Evolutionary conservation across 2,797 vertebrate species (phyloP).

Genomic region (Pogoniulus pusillus): DNA sequence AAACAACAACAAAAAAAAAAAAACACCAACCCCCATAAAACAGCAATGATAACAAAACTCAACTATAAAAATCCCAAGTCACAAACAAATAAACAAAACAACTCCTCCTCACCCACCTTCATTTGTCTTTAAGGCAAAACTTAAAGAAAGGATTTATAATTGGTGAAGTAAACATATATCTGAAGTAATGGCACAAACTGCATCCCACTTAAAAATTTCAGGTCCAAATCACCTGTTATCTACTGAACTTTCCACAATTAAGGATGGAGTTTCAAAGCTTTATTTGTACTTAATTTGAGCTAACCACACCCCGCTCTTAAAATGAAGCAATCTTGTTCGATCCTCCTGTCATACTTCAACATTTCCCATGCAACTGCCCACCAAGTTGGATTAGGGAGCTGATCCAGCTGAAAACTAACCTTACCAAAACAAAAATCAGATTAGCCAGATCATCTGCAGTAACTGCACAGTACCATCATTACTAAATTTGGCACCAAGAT

Average conservation of each 20-base stretch:
- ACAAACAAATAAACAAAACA: too few species aligned
- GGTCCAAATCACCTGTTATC: background rate
- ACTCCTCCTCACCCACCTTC: too few species aligned
- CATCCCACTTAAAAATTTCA: background rate
- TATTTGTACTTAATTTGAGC: background rate
- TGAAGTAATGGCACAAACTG: background rate
- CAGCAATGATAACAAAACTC: too few species aligned
- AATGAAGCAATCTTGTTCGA: background rate
- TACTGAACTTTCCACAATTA: background rate
- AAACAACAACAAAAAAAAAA: too few species aligned
- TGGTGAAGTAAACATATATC: background rate
- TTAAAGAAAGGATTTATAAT: background rate
- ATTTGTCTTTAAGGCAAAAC: too few species aligned
- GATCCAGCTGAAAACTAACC: slow-evolving; percentile 22
- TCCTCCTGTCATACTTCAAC: background rate
- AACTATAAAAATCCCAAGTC: background rate
- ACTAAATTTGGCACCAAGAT: background rate
- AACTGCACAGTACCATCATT: background rate
- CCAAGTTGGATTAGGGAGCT: background rate
- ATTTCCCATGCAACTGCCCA: background rate
- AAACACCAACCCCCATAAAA: too few species aligned
- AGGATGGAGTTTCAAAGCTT: background rate
- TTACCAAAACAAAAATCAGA: background rate
- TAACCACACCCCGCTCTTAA: background rate
- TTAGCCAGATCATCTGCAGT: slow-evolving; percentile 5